Conservation (phyloP, 1,140 invertebrate species). For the Megathymus violae region DNA sequence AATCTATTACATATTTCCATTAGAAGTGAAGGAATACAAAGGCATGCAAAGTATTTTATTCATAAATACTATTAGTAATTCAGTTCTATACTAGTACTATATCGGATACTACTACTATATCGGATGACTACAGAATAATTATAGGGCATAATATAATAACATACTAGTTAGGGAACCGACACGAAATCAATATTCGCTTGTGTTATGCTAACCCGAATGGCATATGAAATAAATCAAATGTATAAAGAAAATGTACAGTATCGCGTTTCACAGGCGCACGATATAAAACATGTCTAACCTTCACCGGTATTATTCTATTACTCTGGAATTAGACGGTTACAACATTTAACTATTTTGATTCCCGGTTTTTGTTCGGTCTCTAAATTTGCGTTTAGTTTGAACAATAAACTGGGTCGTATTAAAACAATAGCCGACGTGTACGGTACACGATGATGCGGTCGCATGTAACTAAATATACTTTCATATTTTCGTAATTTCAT, state of each 20-base stretch:
- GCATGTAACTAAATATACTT: not conserved
- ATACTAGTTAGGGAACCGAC: not conserved
- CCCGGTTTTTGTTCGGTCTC: constrained; percentile 54
- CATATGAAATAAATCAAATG: constrained; percentile 33
- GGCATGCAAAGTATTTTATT: too few species aligned
- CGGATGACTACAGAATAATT: too few species aligned
- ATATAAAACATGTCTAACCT: constrained; percentile 53
- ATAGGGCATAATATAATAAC: not conserved
- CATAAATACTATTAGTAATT: too few species aligned
- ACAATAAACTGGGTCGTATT: constrained; percentile 51
- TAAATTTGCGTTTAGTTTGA: constrained; percentile 54
- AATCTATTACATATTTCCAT: too few species aligned
- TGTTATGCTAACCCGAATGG: constrained; percentile 33
- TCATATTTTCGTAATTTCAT: too few species aligned
- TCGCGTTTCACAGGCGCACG: constrained; percentile 54
- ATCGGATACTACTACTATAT: too few species aligned
- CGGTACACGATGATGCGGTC: not conserved
- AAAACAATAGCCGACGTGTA: constrained; percentile 39
- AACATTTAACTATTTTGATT: constrained; percentile 59
- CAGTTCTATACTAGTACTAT: too few species aligned
- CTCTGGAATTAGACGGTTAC: constrained; percentile 71
- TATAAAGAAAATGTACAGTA: constrained; percentile 38
- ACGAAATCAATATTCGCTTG: constrained; percentile 20
- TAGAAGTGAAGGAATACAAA: too few species aligned
- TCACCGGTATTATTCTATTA: constrained; percentile 55